A percentile compares a stretch with the other conserved stretches of the same genome.
phyloP scores from a whole-genome alignment of 2,888 invertebrate species.

The Cosmia pyralina region DNA sequence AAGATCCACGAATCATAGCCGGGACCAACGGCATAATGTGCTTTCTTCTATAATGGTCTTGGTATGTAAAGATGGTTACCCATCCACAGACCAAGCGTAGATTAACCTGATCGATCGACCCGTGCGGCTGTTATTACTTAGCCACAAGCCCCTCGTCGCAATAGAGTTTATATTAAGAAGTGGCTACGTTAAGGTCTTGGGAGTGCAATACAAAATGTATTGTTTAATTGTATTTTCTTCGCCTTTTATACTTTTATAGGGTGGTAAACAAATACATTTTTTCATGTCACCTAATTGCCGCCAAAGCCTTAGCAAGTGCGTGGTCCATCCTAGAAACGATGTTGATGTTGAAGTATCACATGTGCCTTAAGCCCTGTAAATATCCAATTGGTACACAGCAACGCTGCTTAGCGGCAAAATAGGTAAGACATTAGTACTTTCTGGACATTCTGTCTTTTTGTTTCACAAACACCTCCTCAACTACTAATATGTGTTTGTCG shows the following conservation, averaged over 20 bases:
- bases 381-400: background rate
- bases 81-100: too few species aligned
- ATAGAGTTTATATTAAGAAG: background rate
- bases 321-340: background rate
- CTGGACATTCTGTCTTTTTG: slow-evolving; percentile 2
- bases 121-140: too few species aligned
- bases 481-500: slow-evolving; percentile 45
- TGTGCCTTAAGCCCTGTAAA: background rate
- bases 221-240: background rate
- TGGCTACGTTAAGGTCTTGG: background rate
- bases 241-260: background rate
- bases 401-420: background rate
- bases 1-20: too few species aligned
- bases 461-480: background rate
- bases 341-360: background rate
- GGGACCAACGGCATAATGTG: too few species aligned
- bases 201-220: background rate
- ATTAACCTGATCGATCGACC: too few species aligned
- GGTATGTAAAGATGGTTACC: too few species aligned
- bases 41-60: too few species aligned
- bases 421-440: background rate
- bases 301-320: too few species aligned
- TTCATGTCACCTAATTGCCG: too few species aligned
- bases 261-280: too few species aligned
- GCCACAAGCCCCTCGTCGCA: too few species aligned